Base-by-base conservation (phyloP, 1,140 invertebrate species). In the Dendroctonus valens region DNA sequence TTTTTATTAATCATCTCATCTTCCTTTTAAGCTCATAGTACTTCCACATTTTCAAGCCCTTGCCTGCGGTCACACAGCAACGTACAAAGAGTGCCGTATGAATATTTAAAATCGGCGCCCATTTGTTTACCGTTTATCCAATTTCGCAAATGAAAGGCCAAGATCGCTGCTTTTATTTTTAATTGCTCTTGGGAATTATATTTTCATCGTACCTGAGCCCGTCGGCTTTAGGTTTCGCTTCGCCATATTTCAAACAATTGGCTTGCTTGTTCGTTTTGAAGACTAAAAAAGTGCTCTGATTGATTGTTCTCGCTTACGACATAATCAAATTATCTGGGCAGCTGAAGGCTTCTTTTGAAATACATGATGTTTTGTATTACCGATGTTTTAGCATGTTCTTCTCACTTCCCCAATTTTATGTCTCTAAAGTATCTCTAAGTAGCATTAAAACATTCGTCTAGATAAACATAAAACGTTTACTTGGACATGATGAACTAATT, bases 91-190 rank as follows among this genome's bases (percentile, higher is more conserved):
- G 50, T 67, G 58, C 59, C 64, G 53, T 61, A 66, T 69, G 59
- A 69, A 69, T 69, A 69, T 66, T 69, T 69, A 58, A 69, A 66
- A 66, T 57, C 60, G 55, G 59, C 59, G 63, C 64, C 63, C 61
- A 66, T 69, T 69, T 69, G 64, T 66, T 66, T 66, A 66, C 58
- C 57, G 64, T 65, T 69, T 66, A 69, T 69, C 46, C 68, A 69
- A 69, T 69, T 69, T 69, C 68, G 68, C 68, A 69, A 66, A 69
- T 69, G 68, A 69, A 69, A 69, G 68, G 63, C 63, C 58, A 65
- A 66, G 58, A 62, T 62, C 68, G 62, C 42, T 46, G 68, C 64
- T 66, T 66, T 69, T 65, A 66, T 66, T 69, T 69, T 69, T 69
- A 69, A 69, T 69, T 69, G 61, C 64, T 60, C 57, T 59, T 69